Evolutionary conservation across 2,888 invertebrate species (phyloP).

Genomic region (Volucella bombylans): DNA sequence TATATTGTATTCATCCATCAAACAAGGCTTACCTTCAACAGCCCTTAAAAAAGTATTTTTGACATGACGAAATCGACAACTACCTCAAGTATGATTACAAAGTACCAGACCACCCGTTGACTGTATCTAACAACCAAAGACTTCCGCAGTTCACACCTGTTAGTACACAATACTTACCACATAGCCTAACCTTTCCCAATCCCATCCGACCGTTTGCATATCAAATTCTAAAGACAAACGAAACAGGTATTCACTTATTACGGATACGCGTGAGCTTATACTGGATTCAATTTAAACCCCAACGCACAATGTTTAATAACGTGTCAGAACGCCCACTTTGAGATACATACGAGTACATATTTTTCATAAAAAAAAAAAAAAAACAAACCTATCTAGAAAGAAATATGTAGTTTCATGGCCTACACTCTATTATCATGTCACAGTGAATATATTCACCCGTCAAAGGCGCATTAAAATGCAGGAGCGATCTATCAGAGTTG

Average conservation of each 20-base stretch:
- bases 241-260: conserved; percentile 20
- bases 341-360: conserved; percentile 2
- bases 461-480: conserved; percentile 61
- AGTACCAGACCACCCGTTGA: conserved; percentile 29
- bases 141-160: conserved; percentile 47
- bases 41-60: not conserved
- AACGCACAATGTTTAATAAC: conserved; percentile 35
- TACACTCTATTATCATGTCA: conserved; percentile 51
- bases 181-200: not conserved
- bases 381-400: not conserved
- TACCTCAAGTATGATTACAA: not conserved
- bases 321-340: conserved; percentile 57
- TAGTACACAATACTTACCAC: not conserved
- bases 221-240: conserved; percentile 11
- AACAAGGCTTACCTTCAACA: not conserved
- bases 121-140: conserved; percentile 6
- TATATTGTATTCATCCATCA: not conserved
- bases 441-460: conserved; percentile 59
- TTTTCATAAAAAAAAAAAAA: conserved; percentile 29
- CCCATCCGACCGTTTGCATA: not conserved
- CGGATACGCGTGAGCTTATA: conserved; percentile 16
- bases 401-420: conserved; percentile 41
- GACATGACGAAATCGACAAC: not conserved
- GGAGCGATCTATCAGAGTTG: conserved; percentile 56
- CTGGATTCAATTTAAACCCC: conserved; percentile 6